These are phyloP conservation scores for Carettochelys insculpta DNA, from an alignment of 2,113 vertebrate genomes.

Conservation along the genomic window DNA sequence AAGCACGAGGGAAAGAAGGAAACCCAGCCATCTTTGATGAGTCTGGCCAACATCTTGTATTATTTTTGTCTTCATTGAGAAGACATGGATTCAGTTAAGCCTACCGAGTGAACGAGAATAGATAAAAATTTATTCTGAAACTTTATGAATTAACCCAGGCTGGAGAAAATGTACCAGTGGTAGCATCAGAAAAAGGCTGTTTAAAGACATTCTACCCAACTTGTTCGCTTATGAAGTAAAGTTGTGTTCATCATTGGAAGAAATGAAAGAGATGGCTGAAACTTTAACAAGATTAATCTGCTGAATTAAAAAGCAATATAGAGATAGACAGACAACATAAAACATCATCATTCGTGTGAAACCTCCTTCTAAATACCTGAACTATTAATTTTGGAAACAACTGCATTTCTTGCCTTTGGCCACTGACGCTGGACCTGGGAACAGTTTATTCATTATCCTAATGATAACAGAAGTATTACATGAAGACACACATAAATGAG, in stretches of 20 bases:
- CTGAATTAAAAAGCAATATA: background rate
- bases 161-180: background rate
- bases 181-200: background rate
- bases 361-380: slow-evolving; percentile 22
- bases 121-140: background rate
- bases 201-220: background rate
- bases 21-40: background rate
- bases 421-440: slow-evolving; percentile 56
- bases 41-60: background rate
- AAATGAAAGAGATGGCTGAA: background rate
- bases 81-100: background rate
- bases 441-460: slow-evolving; percentile 4
- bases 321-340: background rate
- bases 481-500: background rate
- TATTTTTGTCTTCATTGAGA: background rate
- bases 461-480: slow-evolving; percentile 25
- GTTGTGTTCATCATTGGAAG: background rate
- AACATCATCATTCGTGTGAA: background rate
- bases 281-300: background rate
- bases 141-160: background rate
- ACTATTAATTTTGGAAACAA: slow-evolving; percentile 44
- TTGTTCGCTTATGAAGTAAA: background rate
- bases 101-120: background rate
- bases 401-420: slow-evolving; percentile 11
- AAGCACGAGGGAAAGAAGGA: background rate